Conservation (phyloP, 1,140 invertebrate species). For the Phthorimaea operculella region DNA sequence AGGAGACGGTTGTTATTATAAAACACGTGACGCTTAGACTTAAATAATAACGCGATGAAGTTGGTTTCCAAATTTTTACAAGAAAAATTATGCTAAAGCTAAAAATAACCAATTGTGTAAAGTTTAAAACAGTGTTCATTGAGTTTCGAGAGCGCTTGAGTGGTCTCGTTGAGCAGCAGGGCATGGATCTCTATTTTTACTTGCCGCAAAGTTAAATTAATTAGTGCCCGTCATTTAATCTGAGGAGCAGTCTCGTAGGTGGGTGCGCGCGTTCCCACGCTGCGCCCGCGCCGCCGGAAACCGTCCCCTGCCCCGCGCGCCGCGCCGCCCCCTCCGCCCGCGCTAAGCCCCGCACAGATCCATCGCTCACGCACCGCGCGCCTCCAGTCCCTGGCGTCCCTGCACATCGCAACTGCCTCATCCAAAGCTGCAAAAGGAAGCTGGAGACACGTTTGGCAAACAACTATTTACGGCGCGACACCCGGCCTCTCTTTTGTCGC, state of each 20-base stretch:
- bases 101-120: too few species aligned
- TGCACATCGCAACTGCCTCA: conserved; percentile 15
- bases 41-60: too few species aligned
- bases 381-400: background rate
- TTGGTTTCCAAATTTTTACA: too few species aligned
- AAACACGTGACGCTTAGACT: too few species aligned
- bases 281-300: conserved; percentile 54
- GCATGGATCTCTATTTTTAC: conserved; percentile 35
- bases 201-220: conserved; percentile 53
- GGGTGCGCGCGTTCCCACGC: conserved; percentile 56
- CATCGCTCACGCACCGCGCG: conserved; percentile 42
- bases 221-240: conserved; percentile 58
- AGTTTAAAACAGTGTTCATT: too few species aligned
- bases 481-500: conserved; percentile 18
- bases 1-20: too few species aligned
- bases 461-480: conserved; percentile 24
- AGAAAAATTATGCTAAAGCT: too few species aligned
- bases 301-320: conserved; percentile 24
- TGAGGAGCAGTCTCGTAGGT: conserved; percentile 43
- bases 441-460: conserved; percentile 41
- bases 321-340: conserved; percentile 19
- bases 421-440: conserved; percentile 28
- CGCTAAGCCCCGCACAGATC: conserved; percentile 37
- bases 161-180: background rate
- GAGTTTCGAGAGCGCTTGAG: background rate